These are phyloP conservation scores for Betta splendens DNA, from an alignment of 2,797 vertebrate genomes.

Conservation along the genomic window DNA sequence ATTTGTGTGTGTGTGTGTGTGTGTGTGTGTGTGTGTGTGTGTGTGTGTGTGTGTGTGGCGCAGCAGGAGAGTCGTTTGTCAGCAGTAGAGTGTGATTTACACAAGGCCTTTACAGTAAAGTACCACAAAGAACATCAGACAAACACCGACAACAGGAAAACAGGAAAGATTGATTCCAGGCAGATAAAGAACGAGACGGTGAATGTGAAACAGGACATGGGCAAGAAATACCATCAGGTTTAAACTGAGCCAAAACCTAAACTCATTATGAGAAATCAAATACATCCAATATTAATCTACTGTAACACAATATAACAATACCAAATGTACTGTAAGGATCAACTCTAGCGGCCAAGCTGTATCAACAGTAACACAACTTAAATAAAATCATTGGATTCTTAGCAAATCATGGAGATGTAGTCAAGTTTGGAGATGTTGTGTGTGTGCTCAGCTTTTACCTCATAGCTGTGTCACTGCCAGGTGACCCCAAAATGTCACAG, in stretches of 20 bases:
- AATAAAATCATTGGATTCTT: conserved; percentile 40
- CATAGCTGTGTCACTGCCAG: conserved; percentile 24
- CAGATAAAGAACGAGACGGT: conserved; percentile 27
- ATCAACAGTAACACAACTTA: conserved; percentile 22
- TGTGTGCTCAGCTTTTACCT: conserved; percentile 49
- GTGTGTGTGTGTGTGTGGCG: too few relatives aligned
- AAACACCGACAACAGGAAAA: conserved; percentile 66
- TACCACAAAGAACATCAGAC: conserved; percentile 57
- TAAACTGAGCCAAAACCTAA: conserved; percentile 63
- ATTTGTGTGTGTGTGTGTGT: not conserved
- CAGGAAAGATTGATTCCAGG: conserved; percentile 62
- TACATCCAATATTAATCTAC: not conserved
- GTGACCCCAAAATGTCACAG: conserved; percentile 68
- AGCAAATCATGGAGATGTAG: conserved; percentile 38
- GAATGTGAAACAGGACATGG: not conserved
- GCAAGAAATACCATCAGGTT: conserved; percentile 24
- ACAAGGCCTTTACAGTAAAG: conserved; percentile 58
- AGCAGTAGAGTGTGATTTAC: conserved; percentile 48
- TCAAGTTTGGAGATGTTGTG: conserved; percentile 39
- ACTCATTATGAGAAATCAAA: conserved; percentile 41
- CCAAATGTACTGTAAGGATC: conserved; percentile 14
- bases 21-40: not conserved
- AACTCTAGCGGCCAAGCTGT: conserved; percentile 1
- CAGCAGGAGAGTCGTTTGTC: conserved; percentile 10
- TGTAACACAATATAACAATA: not conserved